Percentiles rank a stretch among this genome's conserved stretches.
Evolutionary conservation across 1,140 invertebrate genomes (phyloP).

Genomic region (Leguminivora glycinivorella): DNA sequence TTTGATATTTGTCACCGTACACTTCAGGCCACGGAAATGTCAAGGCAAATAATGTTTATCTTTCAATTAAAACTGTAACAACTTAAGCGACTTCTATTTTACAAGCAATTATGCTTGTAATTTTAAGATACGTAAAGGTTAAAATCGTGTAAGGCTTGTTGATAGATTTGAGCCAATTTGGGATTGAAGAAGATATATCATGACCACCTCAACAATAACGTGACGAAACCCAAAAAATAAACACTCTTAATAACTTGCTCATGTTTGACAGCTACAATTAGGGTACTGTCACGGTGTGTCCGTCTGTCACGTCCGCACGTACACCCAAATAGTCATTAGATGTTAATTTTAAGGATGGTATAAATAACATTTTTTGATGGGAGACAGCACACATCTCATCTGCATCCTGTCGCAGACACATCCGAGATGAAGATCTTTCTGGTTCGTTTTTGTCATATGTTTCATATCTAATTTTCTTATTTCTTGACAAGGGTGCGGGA

Average conservation of each 20-base stretch:
- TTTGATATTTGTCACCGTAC: conserved; percentile 42
- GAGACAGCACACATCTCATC: conserved; percentile 51
- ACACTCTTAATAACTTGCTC: conserved; percentile 52
- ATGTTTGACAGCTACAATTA: conserved; percentile 59
- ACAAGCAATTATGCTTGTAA: background rate
- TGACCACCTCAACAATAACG: conserved; percentile 40
- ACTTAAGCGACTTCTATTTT: conserved; percentile 33
- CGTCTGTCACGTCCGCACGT: conserved; percentile 51
- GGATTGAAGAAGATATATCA: conserved; percentile 22
- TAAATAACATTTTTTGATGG: conserved; percentile 54
- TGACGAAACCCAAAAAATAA: conserved; percentile 57
- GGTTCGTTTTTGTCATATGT: conserved; percentile 42
- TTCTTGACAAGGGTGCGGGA: background rate
- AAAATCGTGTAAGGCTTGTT: background rate
- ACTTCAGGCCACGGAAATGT: conserved; percentile 44
- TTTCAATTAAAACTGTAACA: background rate
- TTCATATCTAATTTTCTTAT: background rate
- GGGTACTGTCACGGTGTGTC: conserved; percentile 59
- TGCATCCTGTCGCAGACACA: conserved; percentile 45
- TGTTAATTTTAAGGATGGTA: conserved; percentile 51
- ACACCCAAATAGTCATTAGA: conserved; percentile 43
- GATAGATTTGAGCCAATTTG: background rate
- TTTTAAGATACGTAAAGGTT: background rate
- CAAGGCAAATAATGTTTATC: conserved; percentile 39
- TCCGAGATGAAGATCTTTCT: conserved; percentile 50